Base-by-base conservation (phyloP, 2,797 vertebrate species). In the Eutrigla gurnardus region DNA sequence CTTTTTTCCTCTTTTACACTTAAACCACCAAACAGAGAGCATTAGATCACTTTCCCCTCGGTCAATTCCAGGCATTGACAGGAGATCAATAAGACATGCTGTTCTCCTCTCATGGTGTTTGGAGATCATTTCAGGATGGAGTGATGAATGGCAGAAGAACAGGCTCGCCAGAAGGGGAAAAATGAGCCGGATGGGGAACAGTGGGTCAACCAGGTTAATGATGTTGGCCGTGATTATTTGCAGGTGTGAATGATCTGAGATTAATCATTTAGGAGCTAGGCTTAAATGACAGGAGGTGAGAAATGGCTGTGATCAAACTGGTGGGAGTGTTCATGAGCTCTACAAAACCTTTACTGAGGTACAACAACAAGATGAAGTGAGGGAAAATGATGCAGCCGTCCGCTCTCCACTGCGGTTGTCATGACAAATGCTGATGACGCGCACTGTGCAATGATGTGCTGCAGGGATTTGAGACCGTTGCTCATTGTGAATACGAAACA, bases 31-130 rank as follows among this genome's bases (percentile, higher is more conserved):
- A 78, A 78, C 46, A 47, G 39, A 68, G 62, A 68, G 59, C 70
- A 75, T 91, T 83, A 82, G 72, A 86, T 89, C 81, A 81, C 73
- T 89, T 85, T 88, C 73, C 81, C 91, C 86, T 85, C 68, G 75
- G 83, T 91, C 90, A 80, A 76, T 90, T 84, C 83, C 65, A 57
- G 55, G 72, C 88, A 91, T 89, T 92, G 93, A 92, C 90, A 67
- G 87, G 65, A 91, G 90, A 94, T 94, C 94, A 91, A 94, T 94
- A 92, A 71, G 73, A 90, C 89, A 89, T 67, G 84, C 85, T 91
- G 89, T 89, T 92, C 82, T 70, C 80, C 86, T 89, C 88, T 85
- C 77, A 62, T 78, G 78, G 81, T 87, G 87, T 92, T 91, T 90
- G 86, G 85, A 82, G 87, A 86, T 88, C 80, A 80, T 87, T 92